These are phyloP conservation scores for Chrysopa pallens DNA, from an alignment of 1,140 invertebrate species.

Conservation along the genomic window DNA sequence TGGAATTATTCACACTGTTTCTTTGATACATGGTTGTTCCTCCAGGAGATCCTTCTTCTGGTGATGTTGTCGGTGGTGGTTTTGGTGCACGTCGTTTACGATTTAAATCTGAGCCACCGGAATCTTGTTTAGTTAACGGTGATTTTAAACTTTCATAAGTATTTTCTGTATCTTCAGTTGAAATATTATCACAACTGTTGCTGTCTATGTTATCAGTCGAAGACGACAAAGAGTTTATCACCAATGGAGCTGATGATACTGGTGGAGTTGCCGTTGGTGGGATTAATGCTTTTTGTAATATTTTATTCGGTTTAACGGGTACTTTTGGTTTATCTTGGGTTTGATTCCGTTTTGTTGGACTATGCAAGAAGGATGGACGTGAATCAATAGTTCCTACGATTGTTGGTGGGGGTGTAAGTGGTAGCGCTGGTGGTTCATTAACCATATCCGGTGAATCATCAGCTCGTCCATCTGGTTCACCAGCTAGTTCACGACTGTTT, in stretches of 20 bases:
- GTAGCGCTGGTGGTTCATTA: conserved; percentile 42
- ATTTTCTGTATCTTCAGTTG: neutral
- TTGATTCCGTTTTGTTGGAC: conserved; percentile 24
- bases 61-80: conserved; percentile 31
- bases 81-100: conserved; percentile 42
- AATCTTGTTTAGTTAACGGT: conserved; percentile 30
- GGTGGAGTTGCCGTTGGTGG: neutral
- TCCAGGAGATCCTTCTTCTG: conserved; percentile 25
- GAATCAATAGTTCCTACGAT: conserved; percentile 28
- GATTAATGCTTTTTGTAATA: conserved; percentile 20
- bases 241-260: neutral
- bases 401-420: conserved; percentile 37
- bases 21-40: conserved; percentile 25
- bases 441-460: conserved; percentile 53
- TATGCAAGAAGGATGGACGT: conserved; percentile 50
- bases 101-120: conserved; percentile 25
- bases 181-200: neutral
- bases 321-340: conserved; percentile 41
- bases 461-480: conserved; percentile 61
- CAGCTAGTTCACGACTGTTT: conserved; percentile 48
- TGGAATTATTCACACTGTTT: conserved; percentile 33
- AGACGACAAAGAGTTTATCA: neutral
- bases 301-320: conserved; percentile 34
- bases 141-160: conserved; percentile 18
- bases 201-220: neutral